Percentiles rank a stretch among this genome's conserved stretches.
phyloP scores from a whole-genome alignment of 2,888 invertebrate genomes.

The Branchipolynoe longqiensis region DNA sequence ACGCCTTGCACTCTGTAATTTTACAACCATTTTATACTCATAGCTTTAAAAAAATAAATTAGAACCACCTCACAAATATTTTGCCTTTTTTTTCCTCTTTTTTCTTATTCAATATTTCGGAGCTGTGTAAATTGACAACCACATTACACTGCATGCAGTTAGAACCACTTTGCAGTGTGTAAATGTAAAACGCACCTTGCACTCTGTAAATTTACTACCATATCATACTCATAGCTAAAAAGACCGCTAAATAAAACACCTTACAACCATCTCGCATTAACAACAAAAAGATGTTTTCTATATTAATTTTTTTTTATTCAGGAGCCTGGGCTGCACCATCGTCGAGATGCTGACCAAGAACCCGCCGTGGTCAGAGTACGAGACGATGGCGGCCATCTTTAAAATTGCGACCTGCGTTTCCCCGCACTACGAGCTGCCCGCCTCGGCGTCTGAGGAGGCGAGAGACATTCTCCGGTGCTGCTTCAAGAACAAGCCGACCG shows the following conservation, averaged over 20 bases:
- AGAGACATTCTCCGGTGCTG: slow-evolving; percentile 76
- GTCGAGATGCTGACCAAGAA: slow-evolving; percentile 82
- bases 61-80: background rate
- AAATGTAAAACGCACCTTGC: too few relatives aligned
- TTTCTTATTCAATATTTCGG: background rate
- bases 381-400: slow-evolving; percentile 82
- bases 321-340: slow-evolving; percentile 82
- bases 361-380: slow-evolving; percentile 81
- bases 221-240: too few relatives aligned
- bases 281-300: background rate
- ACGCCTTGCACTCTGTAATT: too few relatives aligned
- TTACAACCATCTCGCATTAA: too few relatives aligned
- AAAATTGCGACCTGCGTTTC: slow-evolving; percentile 80
- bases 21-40: too few relatives aligned
- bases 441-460: slow-evolving; percentile 69
- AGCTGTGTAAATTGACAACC: too few relatives aligned
- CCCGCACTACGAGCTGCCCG: slow-evolving; percentile 79
- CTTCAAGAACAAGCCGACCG: slow-evolving; percentile 74
- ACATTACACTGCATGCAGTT: background rate
- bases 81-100: background rate
- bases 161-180: background rate
- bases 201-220: too few relatives aligned
- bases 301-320: slow-evolving; percentile 66
- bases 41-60: background rate
- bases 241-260: too few relatives aligned